Conservation (phyloP, 2,113 vertebrate genomes). For the Phyllopteryx taeniolatus region DNA sequence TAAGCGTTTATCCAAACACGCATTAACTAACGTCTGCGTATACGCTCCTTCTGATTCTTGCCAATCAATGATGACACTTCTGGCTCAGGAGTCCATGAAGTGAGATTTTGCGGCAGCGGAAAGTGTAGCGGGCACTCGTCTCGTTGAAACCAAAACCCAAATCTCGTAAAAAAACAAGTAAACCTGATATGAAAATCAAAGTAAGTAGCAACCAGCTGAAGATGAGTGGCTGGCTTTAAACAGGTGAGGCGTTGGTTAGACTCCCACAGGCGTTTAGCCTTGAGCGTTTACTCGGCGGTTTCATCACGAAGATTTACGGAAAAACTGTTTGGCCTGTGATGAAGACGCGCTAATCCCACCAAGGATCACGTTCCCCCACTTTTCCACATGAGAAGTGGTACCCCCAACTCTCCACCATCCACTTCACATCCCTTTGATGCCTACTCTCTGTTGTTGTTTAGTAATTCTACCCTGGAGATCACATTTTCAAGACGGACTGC, state of each 20-base stretch:
- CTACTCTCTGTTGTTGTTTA: constrained; percentile 25
- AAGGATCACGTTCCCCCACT: constrained; percentile 27
- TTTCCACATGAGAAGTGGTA: constrained; percentile 17
- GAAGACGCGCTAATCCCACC: constrained; percentile 40
- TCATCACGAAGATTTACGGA: constrained; percentile 16
- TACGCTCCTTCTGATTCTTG: constrained; percentile 44
- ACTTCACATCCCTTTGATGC: constrained; percentile 25
- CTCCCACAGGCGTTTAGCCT: not conserved
- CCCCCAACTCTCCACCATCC: not conserved
- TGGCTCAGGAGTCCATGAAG: constrained; percentile 37
- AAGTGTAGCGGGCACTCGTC: constrained; percentile 10
- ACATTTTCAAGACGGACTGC: constrained; percentile 6
- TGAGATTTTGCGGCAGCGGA: constrained; percentile 45
- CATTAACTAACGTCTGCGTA: constrained; percentile 29
- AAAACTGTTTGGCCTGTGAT: constrained; percentile 38
- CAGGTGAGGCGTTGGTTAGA: constrained; percentile 26
- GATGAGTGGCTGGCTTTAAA: constrained; percentile 16
- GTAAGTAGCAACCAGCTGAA: constrained; percentile 28
- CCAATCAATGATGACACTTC: constrained; percentile 49
- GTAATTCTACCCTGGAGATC: constrained; percentile 40
- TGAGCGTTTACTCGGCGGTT: not conserved
- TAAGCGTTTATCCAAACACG: not conserved
- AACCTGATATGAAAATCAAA: constrained; percentile 4
- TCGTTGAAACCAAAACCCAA: not conserved
- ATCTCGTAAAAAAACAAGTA: not conserved